Percentiles rank a stretch among this genome's conserved stretches.
phyloP scores from a whole-genome alignment of 2,113 vertebrate species.

The Lasiurus cinereus region DNA sequence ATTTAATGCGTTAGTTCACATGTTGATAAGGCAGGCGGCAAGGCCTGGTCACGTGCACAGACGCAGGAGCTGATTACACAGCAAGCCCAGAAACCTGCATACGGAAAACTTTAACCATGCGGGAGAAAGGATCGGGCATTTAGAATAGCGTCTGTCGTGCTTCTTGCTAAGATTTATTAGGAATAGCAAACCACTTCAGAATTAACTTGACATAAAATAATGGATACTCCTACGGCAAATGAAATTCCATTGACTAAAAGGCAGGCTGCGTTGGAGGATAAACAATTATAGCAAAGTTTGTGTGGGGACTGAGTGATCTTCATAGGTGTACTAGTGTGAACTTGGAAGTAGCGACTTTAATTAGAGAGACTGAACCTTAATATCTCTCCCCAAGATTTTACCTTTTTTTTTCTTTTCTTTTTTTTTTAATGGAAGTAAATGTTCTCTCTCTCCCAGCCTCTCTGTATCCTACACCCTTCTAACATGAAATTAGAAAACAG shows the following conservation, averaged over 20 bases:
- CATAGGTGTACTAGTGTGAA: background rate
- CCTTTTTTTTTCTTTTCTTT: slow-evolving; percentile 29
- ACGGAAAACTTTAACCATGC: slow-evolving; percentile 48
- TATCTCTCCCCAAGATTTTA: slow-evolving; percentile 56
- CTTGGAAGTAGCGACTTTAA: slow-evolving; percentile 70
- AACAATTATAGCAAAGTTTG: slow-evolving; percentile 17
- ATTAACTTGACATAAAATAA: slow-evolving; percentile 63
- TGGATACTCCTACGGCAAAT: slow-evolving; percentile 56
- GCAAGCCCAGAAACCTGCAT: background rate
- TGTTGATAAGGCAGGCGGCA: background rate
- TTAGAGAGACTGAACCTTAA: slow-evolving; percentile 69
- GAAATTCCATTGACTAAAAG: slow-evolving; percentile 51
- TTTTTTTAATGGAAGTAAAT: slow-evolving; percentile 70
- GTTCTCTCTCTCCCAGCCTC: background rate
- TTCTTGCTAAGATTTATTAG: slow-evolving; percentile 68
- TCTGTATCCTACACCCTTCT: background rate
- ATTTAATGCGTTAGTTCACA: slow-evolving; percentile 67
- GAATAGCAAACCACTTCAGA: slow-evolving; percentile 65
- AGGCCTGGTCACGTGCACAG: background rate
- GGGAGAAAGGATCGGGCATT: background rate
- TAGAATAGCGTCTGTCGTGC: slow-evolving; percentile 42
- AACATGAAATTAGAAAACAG: slow-evolving; percentile 70
- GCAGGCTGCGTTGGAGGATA: slow-evolving; percentile 54
- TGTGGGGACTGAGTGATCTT: background rate
- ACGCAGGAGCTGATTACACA: slow-evolving; percentile 37